Evolutionary conservation across 2,797 vertebrate genomes (phyloP), one percentile per base, ranked within the genome.

Genomic region (Agapornis canus): DNA sequence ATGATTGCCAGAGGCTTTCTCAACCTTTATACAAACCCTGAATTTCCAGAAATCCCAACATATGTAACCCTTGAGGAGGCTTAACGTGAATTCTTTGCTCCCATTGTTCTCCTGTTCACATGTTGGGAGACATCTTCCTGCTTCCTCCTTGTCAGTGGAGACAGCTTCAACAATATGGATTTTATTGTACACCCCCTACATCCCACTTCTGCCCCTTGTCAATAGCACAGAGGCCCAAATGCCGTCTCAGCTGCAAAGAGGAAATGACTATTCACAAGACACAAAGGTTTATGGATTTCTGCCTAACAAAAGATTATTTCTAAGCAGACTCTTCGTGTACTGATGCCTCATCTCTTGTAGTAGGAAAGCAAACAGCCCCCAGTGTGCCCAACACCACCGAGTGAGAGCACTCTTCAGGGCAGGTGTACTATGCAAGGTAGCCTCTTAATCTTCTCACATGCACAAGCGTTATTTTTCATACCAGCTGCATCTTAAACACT

Each of bases 401-500:
- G 52, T 16, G 12, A 75, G 60, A 90, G 73, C 59, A 59, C 66
- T 86, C 61, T 70, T 22, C 52, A 42, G 92, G 95, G 92, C 97
- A 97, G 97, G 96, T 97, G 97, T 91, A 73, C 88, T 39, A n/a
- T 19, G 40, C 59, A 90, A 82, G 92, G 87, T 95, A 92, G 37
- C 64, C 84, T 86, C 96, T 84, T 90, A 85, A 79, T 93, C 88
- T 80, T 90, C 95, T 89, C 94, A 42, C 54, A 91, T 72, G 73
- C 92, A 87, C 93, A 94, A 92, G 94, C 47, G 13, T 96, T 95
- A 75, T 94, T 97, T 97, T 97, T 96, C 96, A 94, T 95, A 97
- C 96, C 98, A 98, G 97, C 97, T 98, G 98, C 97, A 96, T 97
- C 97, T 96, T 95, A 95, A 98, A 97, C 97, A 93, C 96, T 76